Evolutionary conservation across 2,797 vertebrate genomes (phyloP), one percentile per base, ranked within the genome.

Genomic region (Oophaga sylvatica): DNA sequence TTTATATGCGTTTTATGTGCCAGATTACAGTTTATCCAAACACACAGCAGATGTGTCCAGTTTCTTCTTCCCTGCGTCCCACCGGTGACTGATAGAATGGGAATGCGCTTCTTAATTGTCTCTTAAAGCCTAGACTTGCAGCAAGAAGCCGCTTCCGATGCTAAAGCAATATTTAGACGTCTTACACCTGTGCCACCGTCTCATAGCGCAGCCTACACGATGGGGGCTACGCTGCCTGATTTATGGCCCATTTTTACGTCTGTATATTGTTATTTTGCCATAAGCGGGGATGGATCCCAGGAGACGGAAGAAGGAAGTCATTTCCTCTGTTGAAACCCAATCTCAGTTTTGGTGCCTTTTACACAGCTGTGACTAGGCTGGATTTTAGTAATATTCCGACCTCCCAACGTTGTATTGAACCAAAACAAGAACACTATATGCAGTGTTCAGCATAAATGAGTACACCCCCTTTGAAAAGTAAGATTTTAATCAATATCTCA

Each of bases 21-120:
- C 85, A 86, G 65, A 86, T 86, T 86, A 60, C 45, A 80, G 26
- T 71, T 80, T 41, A 29, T 80, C 77, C 77, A 80, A 80, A 80
- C 31, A 60, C 85, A 16, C 65, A 71, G 77, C 85, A 86, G 85
- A 86, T 86, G 85, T 71, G 63, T 41, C 53, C 85, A 59, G 48
- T 80, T 71, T 80, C 53, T 80, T 15, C 4, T 41, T 41, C 65
- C 20, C 31, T n/a, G 77, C 29, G n/a, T 67, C 68, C 59, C 57
- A 59, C 41, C n/a, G n/a, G 76, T 26, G 68, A 87, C 22, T 81
- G 71, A 62, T 81, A 75, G 31, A 73, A 53, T 65, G 45, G 20
- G 26, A 62, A 80, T 70, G 63, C 60, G 48, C 26, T 13, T 84
- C 60, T n/a, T 60, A 15, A 11, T 83, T n/a, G 75, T 88, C 11